Percentiles rank a stretch among this genome's conserved stretches.
Conservation (phyloP, 2,113 vertebrate species). For the Poeciliopsis turrubarensis region DNA sequence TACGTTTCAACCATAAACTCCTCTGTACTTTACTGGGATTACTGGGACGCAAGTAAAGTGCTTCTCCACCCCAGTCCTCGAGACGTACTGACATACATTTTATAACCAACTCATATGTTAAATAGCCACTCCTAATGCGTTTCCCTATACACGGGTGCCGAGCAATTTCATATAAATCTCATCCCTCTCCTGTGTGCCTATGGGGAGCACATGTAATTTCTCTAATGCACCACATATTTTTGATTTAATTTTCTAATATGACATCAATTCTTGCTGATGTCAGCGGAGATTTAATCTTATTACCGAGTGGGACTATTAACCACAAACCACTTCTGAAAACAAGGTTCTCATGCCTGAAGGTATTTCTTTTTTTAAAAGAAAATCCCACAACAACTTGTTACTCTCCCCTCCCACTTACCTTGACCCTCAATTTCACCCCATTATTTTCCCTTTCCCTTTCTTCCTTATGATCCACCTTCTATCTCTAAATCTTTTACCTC, state of each 20-base stretch:
- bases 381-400: neutral
- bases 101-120: too few species aligned
- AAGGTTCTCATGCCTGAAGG: slow-evolving; percentile 12
- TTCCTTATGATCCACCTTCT: slow-evolving; percentile 1
- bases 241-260: slow-evolving; percentile 19
- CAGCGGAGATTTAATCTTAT: slow-evolving; percentile 8
- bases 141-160: neutral
- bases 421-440: slow-evolving; percentile 53
- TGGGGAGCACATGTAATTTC: slow-evolving; percentile 7
- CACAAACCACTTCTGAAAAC: slow-evolving; percentile 14
- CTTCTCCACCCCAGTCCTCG: too few species aligned
- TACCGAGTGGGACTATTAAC: slow-evolving; percentile 16
- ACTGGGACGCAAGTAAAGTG: too few species aligned
- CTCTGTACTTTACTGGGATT: too few species aligned
- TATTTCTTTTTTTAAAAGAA: neutral
- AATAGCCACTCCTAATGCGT: neutral
- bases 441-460: neutral
- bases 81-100: too few species aligned
- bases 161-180: neutral
- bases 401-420: slow-evolving; percentile 20
- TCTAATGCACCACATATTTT: slow-evolving; percentile 9
- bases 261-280: slow-evolving; percentile 23
- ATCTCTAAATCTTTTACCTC: slow-evolving; percentile 30
- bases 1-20: too few species aligned
- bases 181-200: neutral